Percentiles rank a stretch among this genome's conserved stretches.
Evolutionary conservation across 2,113 vertebrate species (phyloP).

Genomic region (Malurus melanocephalus): DNA sequence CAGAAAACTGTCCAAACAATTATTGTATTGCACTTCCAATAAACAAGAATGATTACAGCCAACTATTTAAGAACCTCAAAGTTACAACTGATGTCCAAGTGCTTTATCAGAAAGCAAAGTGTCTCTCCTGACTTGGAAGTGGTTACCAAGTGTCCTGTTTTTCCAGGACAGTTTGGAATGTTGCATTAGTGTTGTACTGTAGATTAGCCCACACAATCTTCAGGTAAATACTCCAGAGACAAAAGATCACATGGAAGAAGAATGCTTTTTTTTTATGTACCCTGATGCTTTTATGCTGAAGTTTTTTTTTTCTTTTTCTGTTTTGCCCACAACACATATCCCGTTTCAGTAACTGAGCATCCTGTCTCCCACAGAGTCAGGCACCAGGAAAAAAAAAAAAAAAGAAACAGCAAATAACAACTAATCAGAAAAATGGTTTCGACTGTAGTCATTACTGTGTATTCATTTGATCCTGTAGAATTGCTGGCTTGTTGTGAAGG

Average conservation of each 20-base stretch:
- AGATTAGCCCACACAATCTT: conserved; percentile 13
- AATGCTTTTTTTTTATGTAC: background rate
- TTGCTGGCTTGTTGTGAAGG: background rate
- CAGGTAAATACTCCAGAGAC: conserved; percentile 27
- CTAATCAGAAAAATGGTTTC: background rate
- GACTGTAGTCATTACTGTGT: background rate
- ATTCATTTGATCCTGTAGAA: background rate
- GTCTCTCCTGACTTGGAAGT: background rate
- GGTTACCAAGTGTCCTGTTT: conserved; percentile 33
- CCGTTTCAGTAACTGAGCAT: background rate
- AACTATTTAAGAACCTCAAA: background rate
- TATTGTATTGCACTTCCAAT: background rate
- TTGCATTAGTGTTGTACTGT: background rate
- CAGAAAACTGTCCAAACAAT: background rate
- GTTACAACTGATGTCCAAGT: background rate
- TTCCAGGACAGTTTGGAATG: conserved; percentile 36
- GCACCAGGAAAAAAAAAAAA: background rate
- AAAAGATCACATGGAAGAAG: background rate
- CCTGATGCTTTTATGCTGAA: background rate
- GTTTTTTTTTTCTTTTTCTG: background rate
- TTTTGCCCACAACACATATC: background rate
- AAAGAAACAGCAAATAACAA: background rate
- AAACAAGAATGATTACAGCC: background rate
- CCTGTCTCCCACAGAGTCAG: background rate
- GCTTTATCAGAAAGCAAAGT: conserved; percentile 29